Base-by-base conservation (phyloP, 1,140 invertebrate genomes). In the Harlomillsia oculata region DNA sequence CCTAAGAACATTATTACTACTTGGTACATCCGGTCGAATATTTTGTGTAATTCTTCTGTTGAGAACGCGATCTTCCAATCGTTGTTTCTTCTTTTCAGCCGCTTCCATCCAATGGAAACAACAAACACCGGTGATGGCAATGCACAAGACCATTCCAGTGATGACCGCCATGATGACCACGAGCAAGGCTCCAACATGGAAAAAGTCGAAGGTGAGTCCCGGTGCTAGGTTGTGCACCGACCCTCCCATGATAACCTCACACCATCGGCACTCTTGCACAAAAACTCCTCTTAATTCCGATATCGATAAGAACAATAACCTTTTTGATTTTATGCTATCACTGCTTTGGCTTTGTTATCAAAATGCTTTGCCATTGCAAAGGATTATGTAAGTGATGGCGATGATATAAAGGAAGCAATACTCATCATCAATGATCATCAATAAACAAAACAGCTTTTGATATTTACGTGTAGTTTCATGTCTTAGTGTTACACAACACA, bases 81-180 rank as follows among this genome's bases (percentile, higher is more conserved):
- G n/a, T n/a, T n/a, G n/a, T n/a, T 32, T 30, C 29, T 29, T 36
- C 21, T 37, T 37, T 53, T 53, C 25, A 30, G 20, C 28, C 29
- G 36, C 39, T 28, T 58, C 56, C 40, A 58, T 28, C 56, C 56
- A 58, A 34, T 58, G 56, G 39, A 58, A 58, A 46, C 56, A 58
- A 30, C 56, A 58, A 3, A 58, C 56, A 18, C 56, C 56, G 5
- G 53, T 41, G 5, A 58, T 49, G 14, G 48, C 37, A 5, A 58
- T 49, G 46, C 49, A 52, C n/a, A 58, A 32, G 14, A 52, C 56
- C 18, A 58, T 52, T 3, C 56, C 56, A 20, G 56, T 58, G 49
- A 58, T 50, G 14, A 58, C 26, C 2, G 48, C 49, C 49, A 58
- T 52, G 11, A 58, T 52, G n/a, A 58, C 56, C 5, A 58, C 56